Conservation (phyloP, 1,140 invertebrate species). For the Ericerus pela region DNA sequence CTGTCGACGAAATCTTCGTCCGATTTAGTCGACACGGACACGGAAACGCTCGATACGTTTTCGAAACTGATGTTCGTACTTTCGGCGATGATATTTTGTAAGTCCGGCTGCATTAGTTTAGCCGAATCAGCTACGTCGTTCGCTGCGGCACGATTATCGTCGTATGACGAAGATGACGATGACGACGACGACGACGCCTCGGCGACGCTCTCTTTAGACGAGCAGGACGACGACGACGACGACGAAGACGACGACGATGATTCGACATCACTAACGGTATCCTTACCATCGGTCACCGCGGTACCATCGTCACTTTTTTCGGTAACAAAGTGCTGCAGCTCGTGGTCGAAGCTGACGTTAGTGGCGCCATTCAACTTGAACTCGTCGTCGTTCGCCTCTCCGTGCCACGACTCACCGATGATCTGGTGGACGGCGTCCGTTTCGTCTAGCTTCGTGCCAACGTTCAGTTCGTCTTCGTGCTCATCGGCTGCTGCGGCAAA, state of each 20-base stretch:
- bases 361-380: not conserved
- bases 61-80: too few relatives aligned
- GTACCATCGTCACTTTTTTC: too few relatives aligned
- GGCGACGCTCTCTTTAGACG: too few relatives aligned
- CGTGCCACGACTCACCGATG: not conserved
- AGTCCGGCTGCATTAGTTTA: not conserved
- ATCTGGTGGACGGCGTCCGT: not conserved
- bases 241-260: too few relatives aligned
- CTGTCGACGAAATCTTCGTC: too few relatives aligned
- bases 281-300: not conserved
- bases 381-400: not conserved
- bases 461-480: not conserved
- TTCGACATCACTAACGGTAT: not conserved
- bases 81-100: conserved; percentile 2
- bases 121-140: not conserved
- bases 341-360: not conserved
- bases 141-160: not conserved
- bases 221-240: not conserved
- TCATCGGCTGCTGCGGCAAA: not conserved
- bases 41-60: too few relatives aligned
- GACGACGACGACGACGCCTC: too few relatives aligned
- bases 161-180: not conserved
- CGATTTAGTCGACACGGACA: too few relatives aligned
- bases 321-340: not conserved
- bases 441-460: not conserved